Base-by-base conservation (phyloP, 2,888 invertebrate species). In the Leptopilina drosophilae region DNA sequence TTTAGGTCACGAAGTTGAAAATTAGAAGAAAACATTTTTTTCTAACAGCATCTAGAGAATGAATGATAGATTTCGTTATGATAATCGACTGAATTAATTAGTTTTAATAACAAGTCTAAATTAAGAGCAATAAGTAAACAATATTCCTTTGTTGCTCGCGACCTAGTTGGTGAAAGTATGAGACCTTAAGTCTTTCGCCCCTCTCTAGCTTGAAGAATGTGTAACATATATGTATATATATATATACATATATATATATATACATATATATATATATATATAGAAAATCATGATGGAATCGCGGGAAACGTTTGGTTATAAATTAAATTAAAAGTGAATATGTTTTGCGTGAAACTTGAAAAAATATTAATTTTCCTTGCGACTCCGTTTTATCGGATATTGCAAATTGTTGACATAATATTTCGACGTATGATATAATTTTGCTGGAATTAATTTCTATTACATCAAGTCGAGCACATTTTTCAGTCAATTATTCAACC, bases 81-180 rank as follows among this genome's bases (percentile, higher is more conserved):
- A 46, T 46, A 33, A 33, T 46, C 46, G 46, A 33, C 9, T 7
- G 46, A 46, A 46, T 46, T 46, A 46, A 46, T 46, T 33, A 46
- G 46, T 67, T 49, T 20, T 2, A 46, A 15, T 49, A 20, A 49
- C 12, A 15, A 46, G 9, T 66, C 7, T 20, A 49, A 42, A 46
- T 15, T 15, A 15, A 0, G n/a, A 40, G 42, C 42, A 65, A 65
- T 65, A 65, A 53, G 15, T 67, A 67, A 67, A 67, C 15, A 49
- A 69, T 26, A 56, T 26, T 26, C 6, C 49, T 69, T 67, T 69
- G 69, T 69, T 69, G 49, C 26, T 53, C 53, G 11, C 67, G 49
- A 26, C 67, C 26, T 4, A 69, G 26, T 26, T 69, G 53, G 69
- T 69, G 69, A 69, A 69, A 69, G 69, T 69, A 33, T 69, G 26